These are phyloP conservation scores for Potamilus streckersoni DNA, from an alignment of 1,140 invertebrate species.

Conservation along the genomic window DNA sequence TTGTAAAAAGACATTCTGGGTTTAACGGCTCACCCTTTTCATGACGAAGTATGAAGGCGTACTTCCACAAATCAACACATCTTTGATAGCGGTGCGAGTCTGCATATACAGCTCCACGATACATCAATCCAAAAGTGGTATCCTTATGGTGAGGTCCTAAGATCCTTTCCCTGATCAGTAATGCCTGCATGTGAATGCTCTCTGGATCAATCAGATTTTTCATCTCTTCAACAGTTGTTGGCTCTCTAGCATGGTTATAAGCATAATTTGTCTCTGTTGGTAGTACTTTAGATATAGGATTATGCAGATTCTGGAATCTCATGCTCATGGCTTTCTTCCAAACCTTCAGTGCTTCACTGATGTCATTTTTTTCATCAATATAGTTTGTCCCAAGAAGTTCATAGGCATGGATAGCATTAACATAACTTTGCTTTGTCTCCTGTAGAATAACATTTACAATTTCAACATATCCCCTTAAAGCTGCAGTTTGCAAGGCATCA, in stretches of 20 bases:
- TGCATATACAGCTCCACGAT: conserved; percentile 92
- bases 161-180: conserved; percentile 92
- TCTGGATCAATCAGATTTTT: conserved; percentile 93
- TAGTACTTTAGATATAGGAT: conserved; percentile 70
- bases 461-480: conserved; percentile 85
- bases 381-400: conserved; percentile 93
- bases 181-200: conserved; percentile 93
- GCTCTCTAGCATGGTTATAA: conserved; percentile 87
- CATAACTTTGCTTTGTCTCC: conserved; percentile 75
- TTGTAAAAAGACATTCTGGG: conserved; percentile 90
- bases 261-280: conserved; percentile 68
- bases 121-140: conserved; percentile 93
- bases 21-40: conserved; percentile 87
- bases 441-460: conserved; percentile 84
- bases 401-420: conserved; percentile 87
- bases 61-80: conserved; percentile 94
- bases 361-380: conserved; percentile 94
- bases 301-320: conserved; percentile 77
- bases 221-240: conserved; percentile 80
- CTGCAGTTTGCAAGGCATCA: conserved; percentile 90
- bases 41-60: conserved; percentile 78
- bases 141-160: conserved; percentile 94
- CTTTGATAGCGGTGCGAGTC: conserved; percentile 87
- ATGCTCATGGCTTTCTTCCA: conserved; percentile 90
- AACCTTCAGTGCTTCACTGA: conserved; percentile 85